phyloP scores from a whole-genome alignment of 92 coral and sea anemone species.

The Hydrozoanthus gracilis region DNA sequence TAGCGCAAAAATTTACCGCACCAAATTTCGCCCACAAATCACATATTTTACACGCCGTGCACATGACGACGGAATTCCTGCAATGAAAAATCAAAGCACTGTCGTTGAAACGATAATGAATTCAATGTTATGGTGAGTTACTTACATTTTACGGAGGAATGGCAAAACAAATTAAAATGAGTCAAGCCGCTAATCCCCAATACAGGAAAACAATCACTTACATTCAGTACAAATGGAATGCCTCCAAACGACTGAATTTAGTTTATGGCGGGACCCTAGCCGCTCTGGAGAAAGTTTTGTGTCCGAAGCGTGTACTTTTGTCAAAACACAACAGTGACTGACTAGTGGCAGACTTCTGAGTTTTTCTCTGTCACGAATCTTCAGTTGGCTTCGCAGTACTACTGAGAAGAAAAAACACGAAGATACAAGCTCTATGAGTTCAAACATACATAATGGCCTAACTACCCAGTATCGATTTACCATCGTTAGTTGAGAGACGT shows the following conservation, averaged over 20 bases:
- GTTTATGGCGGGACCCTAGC: slow-evolving; percentile 45
- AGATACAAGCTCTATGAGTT: slow-evolving; percentile 29
- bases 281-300: not conserved
- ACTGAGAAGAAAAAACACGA: slow-evolving; percentile 8
- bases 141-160: slow-evolving; percentile 37
- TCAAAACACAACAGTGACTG: not conserved
- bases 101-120: slow-evolving; percentile 11
- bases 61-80: slow-evolving; percentile 42
- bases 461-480: slow-evolving; percentile 43
- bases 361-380: not conserved
- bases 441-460: slow-evolving; percentile 9
- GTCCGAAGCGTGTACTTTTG: not conserved
- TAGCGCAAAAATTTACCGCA: not conserved
- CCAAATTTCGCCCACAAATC: slow-evolving; percentile 3
- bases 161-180: slow-evolving; percentile 41
- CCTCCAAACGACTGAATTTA: slow-evolving; percentile 14
- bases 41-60: slow-evolving; percentile 43
- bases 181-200: slow-evolving; percentile 42
- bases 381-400: slow-evolving; percentile 19
- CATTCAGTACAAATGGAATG: slow-evolving; percentile 34
- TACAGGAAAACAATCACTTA: slow-evolving; percentile 49
- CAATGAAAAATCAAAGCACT: slow-evolving; percentile 10
- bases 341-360: not conserved
- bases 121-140: slow-evolving; percentile 24
- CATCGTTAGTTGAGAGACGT: slow-evolving; percentile 30